A percentile compares a stretch with the other conserved stretches of the same genome.
These are phyloP conservation scores for Miniopterus natalensis DNA, from an alignment of 2,113 vertebrate species.

Conservation along the genomic window DNA sequence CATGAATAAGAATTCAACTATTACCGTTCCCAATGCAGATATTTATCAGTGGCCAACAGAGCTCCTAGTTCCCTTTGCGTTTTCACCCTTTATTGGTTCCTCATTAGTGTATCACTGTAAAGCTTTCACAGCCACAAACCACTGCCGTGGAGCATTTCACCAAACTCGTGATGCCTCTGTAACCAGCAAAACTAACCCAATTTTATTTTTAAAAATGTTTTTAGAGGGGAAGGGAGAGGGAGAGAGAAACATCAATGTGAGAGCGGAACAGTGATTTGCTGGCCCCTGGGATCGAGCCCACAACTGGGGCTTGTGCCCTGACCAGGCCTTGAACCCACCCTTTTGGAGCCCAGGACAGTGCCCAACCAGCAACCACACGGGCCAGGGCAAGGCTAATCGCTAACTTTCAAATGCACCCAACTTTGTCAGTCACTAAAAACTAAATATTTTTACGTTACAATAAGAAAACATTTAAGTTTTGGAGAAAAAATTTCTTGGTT, in stretches of 20 bases:
- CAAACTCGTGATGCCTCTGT: background rate
- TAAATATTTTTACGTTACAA: background rate
- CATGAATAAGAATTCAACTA: background rate
- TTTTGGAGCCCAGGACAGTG: no score
- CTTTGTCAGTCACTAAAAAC: background rate
- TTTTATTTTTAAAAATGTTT: background rate
- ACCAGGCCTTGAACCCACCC: no score
- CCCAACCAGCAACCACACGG: no score
- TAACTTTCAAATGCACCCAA: background rate
- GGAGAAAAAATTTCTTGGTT: background rate
- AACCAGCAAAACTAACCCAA: background rate
- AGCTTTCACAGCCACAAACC: background rate
- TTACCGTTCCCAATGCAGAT: background rate
- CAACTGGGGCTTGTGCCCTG: no score
- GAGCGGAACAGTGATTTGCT: no score
- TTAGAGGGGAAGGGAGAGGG: no score
- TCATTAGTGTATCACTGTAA: fast-evolving
- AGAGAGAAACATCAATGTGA: no score
- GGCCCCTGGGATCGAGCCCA: no score
- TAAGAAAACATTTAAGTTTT: background rate
- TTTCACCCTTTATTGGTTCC: background rate
- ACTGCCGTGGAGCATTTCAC: background rate
- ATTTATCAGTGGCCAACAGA: background rate
- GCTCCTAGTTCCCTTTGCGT: background rate
- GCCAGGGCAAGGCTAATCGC: no score